Base-by-base conservation (phyloP, 2,888 invertebrate genomes). In the Glyphotaelius pellucidus region DNA sequence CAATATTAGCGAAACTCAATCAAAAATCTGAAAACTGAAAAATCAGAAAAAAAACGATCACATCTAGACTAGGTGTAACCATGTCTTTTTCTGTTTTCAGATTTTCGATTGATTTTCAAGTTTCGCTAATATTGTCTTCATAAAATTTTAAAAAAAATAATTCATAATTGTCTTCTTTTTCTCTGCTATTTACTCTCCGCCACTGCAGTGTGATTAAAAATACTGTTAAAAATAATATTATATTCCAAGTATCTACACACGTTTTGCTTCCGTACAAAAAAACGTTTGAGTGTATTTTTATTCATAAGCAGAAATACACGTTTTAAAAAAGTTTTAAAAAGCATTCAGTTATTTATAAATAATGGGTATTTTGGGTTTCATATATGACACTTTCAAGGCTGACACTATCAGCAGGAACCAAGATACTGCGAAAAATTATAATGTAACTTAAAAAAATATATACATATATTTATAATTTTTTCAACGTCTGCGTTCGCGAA, bases 401-500 rank as follows among this genome's bases (percentile, higher is more conserved):
- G 67, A n/a, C n/a, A n/a, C 67, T n/a, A 67, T n/a, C 67, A 25
- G 7, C 67, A 67, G 25, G 67, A 67, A 67, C 67, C 25, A 9
- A 67, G 5, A 4, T 9, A 67, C 25, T 67, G n/a, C 1, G 67
- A 19, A 19, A 14, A 19, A 67, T 9, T 25, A 7, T 25, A 67
- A 67, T 67, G 5, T n/a, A 67, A 67, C 25, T 67, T 25, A 67
- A 67, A 67, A 67, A 67, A 19, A 52, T 52, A 52, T 14, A 19
- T 52, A n/a, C n/a, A 19, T 15, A 2, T 52, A 52, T 19, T n/a
- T n/a, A 67, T 67, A 67, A 67, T 67, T 67, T 67, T 67, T 67
- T 67, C 67, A 67, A 67, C 67, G 67, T 67, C 67, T 67, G 67
- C 83, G 83, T 83, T 83, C 83, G 83, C 83, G 83, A 32, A 38